Evolutionary conservation across 1,140 invertebrate species (phyloP), one percentile per base, ranked within the genome.

Genomic region (Octopus sinensis): DNA sequence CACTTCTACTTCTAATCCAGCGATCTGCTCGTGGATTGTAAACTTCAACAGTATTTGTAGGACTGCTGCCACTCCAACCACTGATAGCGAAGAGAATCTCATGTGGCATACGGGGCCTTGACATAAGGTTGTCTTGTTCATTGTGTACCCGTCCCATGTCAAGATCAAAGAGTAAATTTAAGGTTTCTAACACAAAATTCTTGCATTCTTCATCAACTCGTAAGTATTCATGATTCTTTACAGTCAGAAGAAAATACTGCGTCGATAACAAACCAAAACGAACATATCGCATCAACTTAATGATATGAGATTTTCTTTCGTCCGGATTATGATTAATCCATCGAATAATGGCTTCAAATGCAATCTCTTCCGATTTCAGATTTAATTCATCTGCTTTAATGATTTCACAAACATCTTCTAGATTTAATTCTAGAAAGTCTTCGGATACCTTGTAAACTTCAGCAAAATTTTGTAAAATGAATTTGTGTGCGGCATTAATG

Each of bases 311-410:
- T 53, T 96, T 92, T 80, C 97, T 91, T 87, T 97, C 96, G 0
- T 95, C 94, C 23, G 97, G 95, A 90, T 98, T 98, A 91, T 97
- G 97, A 88, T 98, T 97, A 53, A 99, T 95, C 98, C 98, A 99
- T 83, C 95, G 94, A 95, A 99, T 97, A 75, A 98, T 96, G 4
- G 97, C 97, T 90, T 95, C 96, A 90, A 91, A 91, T 54, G 96
- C 95, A 82, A 98, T 95, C 90, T 99, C 98, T 92, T 99, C 98
- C 52, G 95, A 96, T 86, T 96, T 93, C 7, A 99, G 96, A 91
- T 99, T 99, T 5, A 99, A 92, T 91, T 99, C 96, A 91, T 99
- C 98, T 82, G 95, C 96, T 13, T 95, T 95, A 86, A 99, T 96
- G 82, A 99, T 97, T 87, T 98, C 96, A 53, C 97, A 95, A 83